Percentiles rank a stretch among this genome's conserved stretches.
Evolutionary conservation across 2,888 invertebrate genomes (phyloP).

Genomic region (Ditula angustiorana): DNA sequence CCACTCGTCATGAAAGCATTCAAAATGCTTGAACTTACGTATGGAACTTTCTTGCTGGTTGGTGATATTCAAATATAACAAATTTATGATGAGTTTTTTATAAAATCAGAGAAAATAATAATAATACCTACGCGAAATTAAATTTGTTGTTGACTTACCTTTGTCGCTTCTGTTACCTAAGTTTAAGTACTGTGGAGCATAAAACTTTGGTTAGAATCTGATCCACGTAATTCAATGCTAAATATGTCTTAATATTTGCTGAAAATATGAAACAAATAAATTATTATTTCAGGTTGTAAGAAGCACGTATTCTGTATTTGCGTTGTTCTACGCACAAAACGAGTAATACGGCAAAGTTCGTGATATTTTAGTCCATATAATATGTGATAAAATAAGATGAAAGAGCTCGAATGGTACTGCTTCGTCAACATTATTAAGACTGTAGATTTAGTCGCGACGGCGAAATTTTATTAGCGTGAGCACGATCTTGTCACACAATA

Average conservation of each 20-base stretch:
- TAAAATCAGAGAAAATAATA: no score
- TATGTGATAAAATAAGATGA: background rate
- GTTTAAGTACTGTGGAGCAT: no score
- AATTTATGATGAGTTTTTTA: no score
- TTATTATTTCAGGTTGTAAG: slow-evolving; percentile 68
- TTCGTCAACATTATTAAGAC: slow-evolving; percentile 9
- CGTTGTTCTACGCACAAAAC: slow-evolving; percentile 70
- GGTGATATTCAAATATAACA: background rate
- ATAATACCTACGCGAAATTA: no score
- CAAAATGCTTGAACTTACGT: slow-evolving; percentile 74
- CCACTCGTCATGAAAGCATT: slow-evolving; percentile 79
- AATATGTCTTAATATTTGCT: background rate
- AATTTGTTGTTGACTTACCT: no score
- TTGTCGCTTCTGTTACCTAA: no score
- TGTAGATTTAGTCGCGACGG: background rate
- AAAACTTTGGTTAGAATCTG: no score
- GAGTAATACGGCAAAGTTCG: slow-evolving; percentile 45
- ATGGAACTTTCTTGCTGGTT: slow-evolving; percentile 70
- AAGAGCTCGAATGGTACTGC: background rate
- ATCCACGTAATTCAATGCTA: no score
- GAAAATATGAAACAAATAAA: slow-evolving; percentile 34
- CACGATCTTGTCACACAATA: background rate
- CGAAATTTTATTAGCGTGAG: slow-evolving; percentile 10
- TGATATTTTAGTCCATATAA: background rate
- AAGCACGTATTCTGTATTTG: slow-evolving; percentile 73